Conservation (phyloP, 2,113 vertebrate genomes). For the Suncus etruscus region DNA sequence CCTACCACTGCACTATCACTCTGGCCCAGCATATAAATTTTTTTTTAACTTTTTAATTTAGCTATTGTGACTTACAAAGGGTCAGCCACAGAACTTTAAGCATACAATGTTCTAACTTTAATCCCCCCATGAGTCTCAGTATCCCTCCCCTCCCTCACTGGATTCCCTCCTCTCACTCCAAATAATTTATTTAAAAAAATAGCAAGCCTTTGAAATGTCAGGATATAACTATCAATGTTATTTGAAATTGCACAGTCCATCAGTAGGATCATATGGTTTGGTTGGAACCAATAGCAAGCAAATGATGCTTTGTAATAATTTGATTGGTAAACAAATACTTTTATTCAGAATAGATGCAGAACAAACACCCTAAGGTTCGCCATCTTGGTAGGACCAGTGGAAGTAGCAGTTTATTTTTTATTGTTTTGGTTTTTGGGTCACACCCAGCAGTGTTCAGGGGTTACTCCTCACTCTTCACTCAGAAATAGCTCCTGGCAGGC, state of each 20-base stretch:
- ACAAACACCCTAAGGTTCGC: neutral
- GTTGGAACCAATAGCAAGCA: neutral
- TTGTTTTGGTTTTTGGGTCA: too few species aligned
- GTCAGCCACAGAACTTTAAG: too few species aligned
- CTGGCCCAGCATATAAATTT: neutral
- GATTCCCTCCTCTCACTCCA: too few species aligned
- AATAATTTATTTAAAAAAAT: neutral
- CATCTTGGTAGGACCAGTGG: neutral
- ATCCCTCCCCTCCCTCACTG: too few species aligned
- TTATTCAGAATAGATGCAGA: conserved; percentile 1
- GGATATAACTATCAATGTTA: neutral
- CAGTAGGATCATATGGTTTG: neutral
- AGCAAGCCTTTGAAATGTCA: neutral
- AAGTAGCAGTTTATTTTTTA: neutral
- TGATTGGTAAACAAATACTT: neutral
- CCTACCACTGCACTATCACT: too few species aligned
- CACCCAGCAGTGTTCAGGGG: too few species aligned
- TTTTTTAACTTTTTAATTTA: neutral
- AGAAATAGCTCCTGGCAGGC: too few species aligned
- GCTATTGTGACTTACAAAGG: too few species aligned
- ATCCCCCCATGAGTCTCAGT: too few species aligned
- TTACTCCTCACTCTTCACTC: too few species aligned
- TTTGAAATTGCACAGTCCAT: neutral
- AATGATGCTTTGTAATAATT: neutral
- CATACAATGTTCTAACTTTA: too few species aligned